These are phyloP conservation scores for Neocrepidodera transversa DNA, from an alignment of 2,888 invertebrate genomes.

Conservation along the genomic window DNA sequence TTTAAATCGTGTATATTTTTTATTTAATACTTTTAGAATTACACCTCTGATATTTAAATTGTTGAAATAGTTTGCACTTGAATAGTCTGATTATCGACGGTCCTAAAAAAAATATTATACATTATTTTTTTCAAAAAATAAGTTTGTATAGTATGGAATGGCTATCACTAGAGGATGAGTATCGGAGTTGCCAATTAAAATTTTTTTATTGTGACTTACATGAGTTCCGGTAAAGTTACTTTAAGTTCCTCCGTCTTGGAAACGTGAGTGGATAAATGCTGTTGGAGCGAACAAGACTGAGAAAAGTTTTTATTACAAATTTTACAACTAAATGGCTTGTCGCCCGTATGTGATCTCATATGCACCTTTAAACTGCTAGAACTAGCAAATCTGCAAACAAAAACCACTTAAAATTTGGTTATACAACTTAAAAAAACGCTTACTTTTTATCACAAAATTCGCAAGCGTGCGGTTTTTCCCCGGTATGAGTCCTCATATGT, in stretches of 20 bases:
- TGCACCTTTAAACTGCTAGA: constrained; percentile 57
- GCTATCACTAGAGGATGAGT: too few relatives aligned
- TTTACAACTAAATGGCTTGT: constrained; percentile 55
- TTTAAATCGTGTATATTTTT: not conserved
- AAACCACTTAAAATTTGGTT: constrained; percentile 17
- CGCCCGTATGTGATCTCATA: constrained; percentile 54
- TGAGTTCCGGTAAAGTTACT: constrained; percentile 52
- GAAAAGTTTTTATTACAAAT: constrained; percentile 55
- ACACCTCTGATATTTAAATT: constrained; percentile 7
- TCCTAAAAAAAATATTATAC: constrained; percentile 42
- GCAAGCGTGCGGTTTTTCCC: constrained; percentile 58
- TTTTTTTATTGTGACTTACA: too few relatives aligned
- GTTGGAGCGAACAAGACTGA: constrained; percentile 50
- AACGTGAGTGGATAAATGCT: constrained; percentile 47
- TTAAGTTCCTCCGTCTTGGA: constrained; percentile 51
- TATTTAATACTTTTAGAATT: not conserved
- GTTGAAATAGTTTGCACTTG: constrained; percentile 50
- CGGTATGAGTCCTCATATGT: constrained; percentile 59
- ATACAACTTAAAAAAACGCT: constrained; percentile 28
- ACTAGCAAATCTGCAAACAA: constrained; percentile 54
- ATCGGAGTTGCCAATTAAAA: too few relatives aligned
- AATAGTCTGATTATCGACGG: constrained; percentile 52
- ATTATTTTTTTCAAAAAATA: constrained; percentile 1
- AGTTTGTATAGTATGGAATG: too few relatives aligned
- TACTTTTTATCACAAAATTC: constrained; percentile 58